These are phyloP conservation scores for Hassar affinis DNA, from an alignment of 2,113 vertebrate genomes.

Conservation along the genomic window DNA sequence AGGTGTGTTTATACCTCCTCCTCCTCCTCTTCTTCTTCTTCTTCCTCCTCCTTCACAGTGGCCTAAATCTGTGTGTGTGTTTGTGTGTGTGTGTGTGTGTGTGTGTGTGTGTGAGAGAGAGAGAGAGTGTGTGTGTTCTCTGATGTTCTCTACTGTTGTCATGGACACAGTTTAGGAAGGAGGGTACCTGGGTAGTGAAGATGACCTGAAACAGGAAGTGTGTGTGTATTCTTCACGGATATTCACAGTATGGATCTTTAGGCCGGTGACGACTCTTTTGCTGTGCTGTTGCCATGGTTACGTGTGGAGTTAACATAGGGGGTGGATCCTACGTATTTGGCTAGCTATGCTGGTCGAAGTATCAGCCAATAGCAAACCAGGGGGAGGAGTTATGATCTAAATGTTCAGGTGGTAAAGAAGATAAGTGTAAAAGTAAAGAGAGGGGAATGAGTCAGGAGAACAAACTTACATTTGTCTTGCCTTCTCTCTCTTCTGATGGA, in stretches of 20 bases:
- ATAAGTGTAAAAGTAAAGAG: background rate
- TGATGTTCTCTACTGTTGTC: background rate
- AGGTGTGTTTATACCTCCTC: constrained; percentile 42
- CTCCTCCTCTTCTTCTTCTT: background rate
- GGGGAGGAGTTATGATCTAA: background rate
- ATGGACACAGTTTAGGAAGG: background rate
- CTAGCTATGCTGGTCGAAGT: background rate
- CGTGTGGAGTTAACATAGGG: background rate
- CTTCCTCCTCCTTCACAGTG: constrained; percentile 47
- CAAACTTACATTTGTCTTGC: background rate
- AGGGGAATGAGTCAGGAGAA: background rate
- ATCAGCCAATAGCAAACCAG: background rate
- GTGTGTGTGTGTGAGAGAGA: constrained; percentile 4
- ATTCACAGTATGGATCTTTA: too few relatives aligned
- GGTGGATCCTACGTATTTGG: background rate
- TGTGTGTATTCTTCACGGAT: background rate
- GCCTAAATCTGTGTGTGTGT: constrained; percentile 64
- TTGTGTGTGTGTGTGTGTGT: background rate
- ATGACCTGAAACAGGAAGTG: background rate
- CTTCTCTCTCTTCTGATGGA: background rate
- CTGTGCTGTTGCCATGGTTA: background rate
- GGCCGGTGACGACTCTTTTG: background rate
- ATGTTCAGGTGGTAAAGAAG: background rate
- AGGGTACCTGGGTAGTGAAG: background rate
- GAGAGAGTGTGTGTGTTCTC: background rate